These are phyloP conservation scores for Loxodonta africana DNA, from an alignment of 2,113 vertebrate species.

Conservation along the genomic window DNA sequence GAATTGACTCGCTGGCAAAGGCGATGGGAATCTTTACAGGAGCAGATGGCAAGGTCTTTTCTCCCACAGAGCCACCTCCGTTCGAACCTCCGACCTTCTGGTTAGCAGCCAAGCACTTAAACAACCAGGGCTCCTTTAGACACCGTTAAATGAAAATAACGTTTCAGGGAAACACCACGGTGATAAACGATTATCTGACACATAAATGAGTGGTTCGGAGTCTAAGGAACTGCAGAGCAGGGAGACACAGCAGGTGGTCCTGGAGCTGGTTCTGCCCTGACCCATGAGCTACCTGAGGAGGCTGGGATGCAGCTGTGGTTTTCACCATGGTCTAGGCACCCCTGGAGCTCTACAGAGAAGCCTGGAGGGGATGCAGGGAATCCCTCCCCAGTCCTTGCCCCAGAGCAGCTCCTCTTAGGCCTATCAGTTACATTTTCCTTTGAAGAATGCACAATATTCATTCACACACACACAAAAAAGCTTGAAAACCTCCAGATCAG, in stretches of 20 bases:
- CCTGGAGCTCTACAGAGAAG: not conserved
- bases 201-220: slow-evolving; percentile 20
- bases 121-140: not conserved
- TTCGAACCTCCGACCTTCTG: too few species aligned
- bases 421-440: not conserved
- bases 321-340: not conserved
- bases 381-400: not conserved
- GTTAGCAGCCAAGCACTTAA: too few species aligned
- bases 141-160: slow-evolving; percentile 32
- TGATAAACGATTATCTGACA: not conserved
- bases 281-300: not conserved
- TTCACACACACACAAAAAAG: accelerated
- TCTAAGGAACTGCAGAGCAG: not conserved
- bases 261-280: too few species aligned
- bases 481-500: not conserved
- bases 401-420: not conserved
- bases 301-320: not conserved
- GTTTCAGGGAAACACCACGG: not conserved
- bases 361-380: too few species aligned
- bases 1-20: too few species aligned
- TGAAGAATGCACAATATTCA: not conserved
- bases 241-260: not conserved
- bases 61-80: too few species aligned
- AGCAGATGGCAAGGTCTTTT: too few species aligned
- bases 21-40: too few species aligned